Evolutionary conservation across 2,113 vertebrate species (phyloP), one percentile per base, ranked within the genome.

Genomic region (Nicator chloris): DNA sequence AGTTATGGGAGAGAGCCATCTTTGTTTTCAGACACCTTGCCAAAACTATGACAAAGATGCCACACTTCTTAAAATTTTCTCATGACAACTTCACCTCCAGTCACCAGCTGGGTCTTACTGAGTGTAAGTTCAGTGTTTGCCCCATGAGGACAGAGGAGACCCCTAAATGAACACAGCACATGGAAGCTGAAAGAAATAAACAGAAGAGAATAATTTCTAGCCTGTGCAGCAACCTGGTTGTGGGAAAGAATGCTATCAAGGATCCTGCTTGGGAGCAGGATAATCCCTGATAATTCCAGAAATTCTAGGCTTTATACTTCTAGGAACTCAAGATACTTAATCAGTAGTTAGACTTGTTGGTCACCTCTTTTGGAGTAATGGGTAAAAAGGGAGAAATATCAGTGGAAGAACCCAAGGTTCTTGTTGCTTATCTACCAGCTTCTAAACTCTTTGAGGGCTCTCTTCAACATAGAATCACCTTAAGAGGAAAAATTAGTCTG

Each of bases 81-180:
- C 7, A 5, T 30, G 24, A 65, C 37, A 56, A 13, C 49, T 81
- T 75, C 44, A 51, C 49, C 24, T 76, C 22, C 28, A 12, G 35
- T 15, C n/a, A 64, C 24, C 61, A 91, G 42, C 59, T 79, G 71
- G 70, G 79, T 65, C 14, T 47, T 21, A 39, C 3, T 11, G 54
- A 72, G 10, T 72, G 6, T 10, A 57, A 80, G 10, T 27, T 70
- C 76, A 57, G 1, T 1, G 1, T 45, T 47, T 92, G 64, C 68
- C 64, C 86, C 0, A 0, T 30, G 84, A 87, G 70, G 65, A 66
- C 77, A 89, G 84, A 89, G 61, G 3, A 76, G 61, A 57, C 40
- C 20, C 24, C 42, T 28, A 76, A 86, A 77, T 28, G 27, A 73
- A 54, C 7, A 33, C 0, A 73, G 75, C 35, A 57, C 0, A 0